phyloP scores from a whole-genome alignment of 2,797 vertebrate genomes.

The Limosa lapponica region DNA sequence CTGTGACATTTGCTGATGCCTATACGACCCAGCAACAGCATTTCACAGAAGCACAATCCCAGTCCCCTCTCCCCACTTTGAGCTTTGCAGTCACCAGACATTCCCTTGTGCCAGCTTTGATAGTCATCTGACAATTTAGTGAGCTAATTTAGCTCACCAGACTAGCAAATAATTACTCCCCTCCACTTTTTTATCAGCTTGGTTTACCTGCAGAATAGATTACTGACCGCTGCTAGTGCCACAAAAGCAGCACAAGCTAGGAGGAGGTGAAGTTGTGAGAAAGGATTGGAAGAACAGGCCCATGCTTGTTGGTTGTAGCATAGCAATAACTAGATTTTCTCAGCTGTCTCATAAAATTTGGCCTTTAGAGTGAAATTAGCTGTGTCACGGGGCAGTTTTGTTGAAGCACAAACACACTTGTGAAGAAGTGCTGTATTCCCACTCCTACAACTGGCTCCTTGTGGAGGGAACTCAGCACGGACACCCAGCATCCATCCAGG shows the following conservation, averaged over 20 bases:
- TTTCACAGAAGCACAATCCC: not conserved
- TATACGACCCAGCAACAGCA: not conserved
- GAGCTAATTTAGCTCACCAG: not conserved
- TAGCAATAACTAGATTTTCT: not conserved
- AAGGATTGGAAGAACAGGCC: not conserved
- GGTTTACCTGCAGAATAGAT: not conserved
- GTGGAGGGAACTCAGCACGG: not conserved
- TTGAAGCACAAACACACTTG: not conserved
- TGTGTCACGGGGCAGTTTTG: accelerated
- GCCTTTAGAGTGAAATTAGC: not conserved
- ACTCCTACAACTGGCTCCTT: not conserved
- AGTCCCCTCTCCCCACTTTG: not conserved
- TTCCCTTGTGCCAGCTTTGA: not conserved
- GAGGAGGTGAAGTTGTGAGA: not conserved
- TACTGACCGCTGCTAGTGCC: not conserved
- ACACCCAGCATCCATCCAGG: not conserved
- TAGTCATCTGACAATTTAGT: not conserved
- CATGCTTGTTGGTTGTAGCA: not conserved
- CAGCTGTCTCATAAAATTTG: not conserved
- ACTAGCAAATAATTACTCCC: not conserved
- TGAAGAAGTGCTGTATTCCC: not conserved
- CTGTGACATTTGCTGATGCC: not conserved
- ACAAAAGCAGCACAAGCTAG: not conserved
- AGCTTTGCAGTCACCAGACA: not conserved
- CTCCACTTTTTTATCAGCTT: not conserved